phyloP scores from a whole-genome alignment of 2,797 vertebrate genomes.

The Hylomyscus alleni region DNA sequence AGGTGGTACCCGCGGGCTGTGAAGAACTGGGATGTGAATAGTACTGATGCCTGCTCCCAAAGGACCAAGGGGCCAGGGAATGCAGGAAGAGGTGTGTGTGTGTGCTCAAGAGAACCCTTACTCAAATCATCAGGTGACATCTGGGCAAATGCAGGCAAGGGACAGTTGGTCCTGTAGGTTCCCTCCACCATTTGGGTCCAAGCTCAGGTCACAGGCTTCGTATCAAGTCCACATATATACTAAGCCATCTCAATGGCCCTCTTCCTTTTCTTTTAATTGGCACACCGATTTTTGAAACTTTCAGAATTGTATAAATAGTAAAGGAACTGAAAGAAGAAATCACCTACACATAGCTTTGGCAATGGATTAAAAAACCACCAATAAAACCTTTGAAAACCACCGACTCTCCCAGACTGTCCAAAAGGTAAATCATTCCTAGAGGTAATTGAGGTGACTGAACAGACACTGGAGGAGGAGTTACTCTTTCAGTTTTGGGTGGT shows the following conservation, averaged over 20 bases:
- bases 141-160: not conserved
- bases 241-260: not conserved
- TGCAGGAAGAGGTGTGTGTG: not conserved
- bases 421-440: not conserved
- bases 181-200: not conserved
- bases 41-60: not conserved
- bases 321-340: not conserved
- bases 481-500: not conserved
- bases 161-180: not conserved
- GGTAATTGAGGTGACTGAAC: not conserved
- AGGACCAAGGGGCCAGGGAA: too few species aligned
- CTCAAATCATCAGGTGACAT: not conserved
- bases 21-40: not conserved
- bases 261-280: not conserved
- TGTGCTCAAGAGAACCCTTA: not conserved
- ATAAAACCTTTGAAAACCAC: not conserved
- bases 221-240: not conserved
- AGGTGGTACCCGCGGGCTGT: too few species aligned
- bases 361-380: constrained; percentile 38
- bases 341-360: not conserved
- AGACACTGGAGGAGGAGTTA: not conserved
- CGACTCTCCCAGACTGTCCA: not conserved
- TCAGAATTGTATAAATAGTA: not conserved
- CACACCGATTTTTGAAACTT: constrained; percentile 8
- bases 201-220: not conserved